Percentiles rank a stretch among this genome's conserved stretches.
Evolutionary conservation across 2,113 vertebrate genomes (phyloP).

Genomic region (Morone saxatilis): DNA sequence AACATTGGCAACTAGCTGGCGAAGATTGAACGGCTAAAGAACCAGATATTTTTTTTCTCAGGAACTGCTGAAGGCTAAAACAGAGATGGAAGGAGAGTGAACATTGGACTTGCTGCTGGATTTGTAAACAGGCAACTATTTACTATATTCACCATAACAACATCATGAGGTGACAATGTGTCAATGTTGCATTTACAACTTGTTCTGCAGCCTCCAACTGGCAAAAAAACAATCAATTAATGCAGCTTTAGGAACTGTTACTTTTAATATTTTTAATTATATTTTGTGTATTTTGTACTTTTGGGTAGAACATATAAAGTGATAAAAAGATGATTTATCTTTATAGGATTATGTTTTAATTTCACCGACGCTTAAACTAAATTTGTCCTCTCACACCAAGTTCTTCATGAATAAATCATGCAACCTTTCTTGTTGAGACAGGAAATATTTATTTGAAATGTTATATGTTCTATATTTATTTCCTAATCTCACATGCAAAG

Average conservation of each 20-base stretch:
- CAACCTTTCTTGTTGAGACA: background rate
- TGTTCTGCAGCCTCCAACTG: background rate
- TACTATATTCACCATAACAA: background rate
- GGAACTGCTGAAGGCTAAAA: no score
- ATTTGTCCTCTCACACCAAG: background rate
- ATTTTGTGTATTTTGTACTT: background rate
- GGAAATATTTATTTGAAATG: background rate
- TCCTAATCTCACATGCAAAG: conserved; percentile 13
- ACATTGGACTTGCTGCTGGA: background rate
- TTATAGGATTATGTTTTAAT: background rate
- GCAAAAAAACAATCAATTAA: background rate
- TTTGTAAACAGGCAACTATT: background rate
- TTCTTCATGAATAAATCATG: background rate
- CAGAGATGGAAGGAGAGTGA: background rate
- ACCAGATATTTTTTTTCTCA: no score
- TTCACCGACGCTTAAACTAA: background rate
- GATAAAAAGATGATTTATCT: background rate
- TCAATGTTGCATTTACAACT: background rate
- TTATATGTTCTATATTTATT: conserved; percentile 7
- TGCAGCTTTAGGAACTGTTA: background rate
- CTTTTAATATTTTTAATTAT: background rate
- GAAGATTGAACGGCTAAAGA: no score
- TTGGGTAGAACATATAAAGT: background rate
- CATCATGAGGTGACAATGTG: background rate
- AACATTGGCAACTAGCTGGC: no score